These are phyloP conservation scores for Euthynnus affinis DNA, from an alignment of 2,797 vertebrate species.

Conservation along the genomic window DNA sequence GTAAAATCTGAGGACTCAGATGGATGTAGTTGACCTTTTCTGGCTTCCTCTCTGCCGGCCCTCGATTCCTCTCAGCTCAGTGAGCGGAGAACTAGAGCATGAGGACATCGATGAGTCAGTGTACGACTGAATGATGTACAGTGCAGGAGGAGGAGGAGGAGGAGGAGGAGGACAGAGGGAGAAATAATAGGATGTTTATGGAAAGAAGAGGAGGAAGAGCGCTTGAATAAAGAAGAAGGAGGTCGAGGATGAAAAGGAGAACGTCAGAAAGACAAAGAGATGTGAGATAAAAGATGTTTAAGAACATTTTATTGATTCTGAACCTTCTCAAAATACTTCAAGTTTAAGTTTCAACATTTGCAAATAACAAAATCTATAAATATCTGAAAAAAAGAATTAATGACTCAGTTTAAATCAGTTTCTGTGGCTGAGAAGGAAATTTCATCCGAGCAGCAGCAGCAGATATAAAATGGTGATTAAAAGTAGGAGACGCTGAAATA, in stretches of 20 bases:
- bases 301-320: too few relatives aligned
- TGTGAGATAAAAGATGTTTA: background rate
- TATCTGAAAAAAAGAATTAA: too few relatives aligned
- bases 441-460: too few relatives aligned
- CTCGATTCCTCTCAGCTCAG: conserved; percentile 38
- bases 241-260: background rate
- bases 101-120: conserved; percentile 11
- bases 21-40: conserved; percentile 15
- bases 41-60: background rate
- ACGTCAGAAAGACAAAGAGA: background rate
- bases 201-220: background rate
- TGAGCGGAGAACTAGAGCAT: conserved; percentile 59
- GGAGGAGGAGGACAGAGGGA: background rate
- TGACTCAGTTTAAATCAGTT: too few relatives aligned
- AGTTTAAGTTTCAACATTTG: too few relatives aligned
- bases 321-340: too few relatives aligned
- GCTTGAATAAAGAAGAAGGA: background rate
- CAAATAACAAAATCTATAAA: too few relatives aligned
- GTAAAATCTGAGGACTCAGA: background rate
- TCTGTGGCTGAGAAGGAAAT: too few relatives aligned
- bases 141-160: background rate
- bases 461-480: too few relatives aligned
- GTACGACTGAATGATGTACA: background rate
- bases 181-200: background rate
- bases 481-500: too few relatives aligned